These are phyloP conservation scores for Panopea generosa DNA, from an alignment of 2,888 invertebrate species.

Conservation along the genomic window DNA sequence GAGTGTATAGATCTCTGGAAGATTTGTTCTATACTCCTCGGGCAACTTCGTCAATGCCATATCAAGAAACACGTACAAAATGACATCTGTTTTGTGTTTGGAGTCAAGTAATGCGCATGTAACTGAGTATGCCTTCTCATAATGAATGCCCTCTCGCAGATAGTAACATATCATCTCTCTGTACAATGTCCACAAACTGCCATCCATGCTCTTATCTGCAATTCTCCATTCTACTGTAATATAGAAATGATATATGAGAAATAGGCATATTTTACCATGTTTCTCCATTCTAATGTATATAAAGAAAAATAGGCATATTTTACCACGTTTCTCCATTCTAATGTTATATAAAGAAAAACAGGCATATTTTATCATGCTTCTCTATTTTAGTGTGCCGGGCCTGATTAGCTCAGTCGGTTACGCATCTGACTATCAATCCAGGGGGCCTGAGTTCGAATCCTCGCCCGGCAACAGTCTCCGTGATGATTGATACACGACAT, in stretches of 20 bases:
- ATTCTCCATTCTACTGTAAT: conserved; percentile 56
- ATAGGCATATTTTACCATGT: no score
- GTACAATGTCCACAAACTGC: conserved; percentile 37
- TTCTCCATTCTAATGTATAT: no score
- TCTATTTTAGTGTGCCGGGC: no score
- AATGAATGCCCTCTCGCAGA: conserved; percentile 34
- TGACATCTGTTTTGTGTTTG: conserved; percentile 6
- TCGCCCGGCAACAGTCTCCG: no score
- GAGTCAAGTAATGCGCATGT: conserved; percentile 34
- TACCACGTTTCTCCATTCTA: no score
- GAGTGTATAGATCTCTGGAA: conserved; percentile 60
- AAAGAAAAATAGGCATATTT: no score
- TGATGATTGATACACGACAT: no score
- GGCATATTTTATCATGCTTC: no score
- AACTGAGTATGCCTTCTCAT: conserved; percentile 31
- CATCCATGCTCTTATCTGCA: conserved; percentile 49
- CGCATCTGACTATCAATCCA: no score
- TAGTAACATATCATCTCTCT: conserved; percentile 50
- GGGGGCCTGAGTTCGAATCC: no score
- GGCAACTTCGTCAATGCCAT: conserved; percentile 29
- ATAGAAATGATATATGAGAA: background rate
- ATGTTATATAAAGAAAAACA: no score
- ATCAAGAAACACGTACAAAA: conserved; percentile 43
- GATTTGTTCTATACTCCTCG: conserved; percentile 26
- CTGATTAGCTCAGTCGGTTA: no score